Evolutionary conservation across 1,140 invertebrate genomes (phyloP).

Genomic region (Papilio glaucus): DNA sequence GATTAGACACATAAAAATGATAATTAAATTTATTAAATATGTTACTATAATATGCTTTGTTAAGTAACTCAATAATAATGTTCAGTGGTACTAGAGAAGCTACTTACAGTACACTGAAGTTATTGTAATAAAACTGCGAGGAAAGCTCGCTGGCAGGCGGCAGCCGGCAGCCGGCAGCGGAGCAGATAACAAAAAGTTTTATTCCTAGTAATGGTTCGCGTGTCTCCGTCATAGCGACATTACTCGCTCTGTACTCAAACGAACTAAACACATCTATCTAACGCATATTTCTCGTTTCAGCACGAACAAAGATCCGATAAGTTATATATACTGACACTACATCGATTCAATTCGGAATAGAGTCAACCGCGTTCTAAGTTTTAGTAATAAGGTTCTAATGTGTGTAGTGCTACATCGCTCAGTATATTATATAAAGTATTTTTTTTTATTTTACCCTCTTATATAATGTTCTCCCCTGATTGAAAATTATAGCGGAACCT

Average conservation of each 20-base stretch:
- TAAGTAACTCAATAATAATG: neutral
- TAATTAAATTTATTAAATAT: too few species aligned
- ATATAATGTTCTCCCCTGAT: too few species aligned
- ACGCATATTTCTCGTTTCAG: neutral
- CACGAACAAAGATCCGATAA: neutral
- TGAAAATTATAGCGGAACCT: too few species aligned
- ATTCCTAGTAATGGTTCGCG: neutral
- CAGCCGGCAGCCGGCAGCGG: neutral
- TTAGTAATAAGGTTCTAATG: too few species aligned
- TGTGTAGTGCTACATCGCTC: too few species aligned
- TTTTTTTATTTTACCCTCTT: too few species aligned
- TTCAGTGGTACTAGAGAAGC: neutral
- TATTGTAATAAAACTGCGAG: neutral
- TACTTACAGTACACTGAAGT: neutral
- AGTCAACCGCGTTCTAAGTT: too few species aligned
- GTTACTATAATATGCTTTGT: too few species aligned
- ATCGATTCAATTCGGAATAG: too few species aligned
- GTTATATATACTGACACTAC: neutral
- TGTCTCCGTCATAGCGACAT: neutral
- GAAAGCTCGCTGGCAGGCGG: neutral
- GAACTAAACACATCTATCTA: neutral
- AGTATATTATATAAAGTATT: too few species aligned
- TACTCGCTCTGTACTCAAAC: neutral
- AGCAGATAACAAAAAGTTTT: neutral
- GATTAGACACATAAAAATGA: too few species aligned